A percentile compares a stretch with the other conserved stretches of the same genome.
phyloP scores from a whole-genome alignment of 2,888 invertebrate species.

The Morpho helenor region DNA sequence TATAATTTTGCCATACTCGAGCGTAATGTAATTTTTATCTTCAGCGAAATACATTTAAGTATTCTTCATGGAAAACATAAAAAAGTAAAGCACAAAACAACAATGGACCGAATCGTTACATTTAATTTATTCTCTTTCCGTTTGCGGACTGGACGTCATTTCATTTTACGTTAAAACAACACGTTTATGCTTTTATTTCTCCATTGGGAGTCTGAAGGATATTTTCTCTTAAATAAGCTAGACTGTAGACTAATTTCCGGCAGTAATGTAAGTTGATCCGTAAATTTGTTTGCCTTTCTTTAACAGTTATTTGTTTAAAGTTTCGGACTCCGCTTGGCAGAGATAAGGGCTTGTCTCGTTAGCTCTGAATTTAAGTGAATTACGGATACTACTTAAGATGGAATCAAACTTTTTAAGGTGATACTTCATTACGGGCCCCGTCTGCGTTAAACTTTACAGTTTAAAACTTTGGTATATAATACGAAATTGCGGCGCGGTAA shows the following conservation, averaged over 20 bases:
- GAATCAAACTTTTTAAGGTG: constrained; percentile 41
- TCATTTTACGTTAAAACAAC: constrained; percentile 58
- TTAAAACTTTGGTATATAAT: constrained; percentile 56
- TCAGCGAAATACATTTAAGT: constrained; percentile 38
- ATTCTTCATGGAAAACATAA: constrained; percentile 43
- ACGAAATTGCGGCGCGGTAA: constrained; percentile 49
- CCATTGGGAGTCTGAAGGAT: constrained; percentile 37
- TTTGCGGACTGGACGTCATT: constrained; percentile 56
- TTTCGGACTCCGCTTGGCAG: constrained; percentile 43
- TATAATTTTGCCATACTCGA: constrained; percentile 30
- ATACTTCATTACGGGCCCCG: constrained; percentile 44
- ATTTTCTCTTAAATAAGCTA: constrained; percentile 43
- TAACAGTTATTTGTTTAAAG: constrained; percentile 58
- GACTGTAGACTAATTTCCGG: constrained; percentile 41
- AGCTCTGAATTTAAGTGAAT: constrained; percentile 54
- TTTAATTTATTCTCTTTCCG: constrained; percentile 66
- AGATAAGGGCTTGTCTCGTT: constrained; percentile 51
- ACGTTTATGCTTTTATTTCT: constrained; percentile 63
- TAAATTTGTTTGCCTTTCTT: constrained; percentile 56
- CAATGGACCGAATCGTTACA: constrained; percentile 56
- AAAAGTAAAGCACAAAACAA: constrained; percentile 47
- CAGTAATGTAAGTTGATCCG: constrained; percentile 40
- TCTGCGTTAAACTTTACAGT: constrained; percentile 46
- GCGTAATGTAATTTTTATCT: constrained; percentile 36
- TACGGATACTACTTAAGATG: constrained; percentile 44